A percentile compares a stretch with the other conserved stretches of the same genome.
Conservation (phyloP, 92 coral and sea anemone species). For the Porites lobata region DNA sequence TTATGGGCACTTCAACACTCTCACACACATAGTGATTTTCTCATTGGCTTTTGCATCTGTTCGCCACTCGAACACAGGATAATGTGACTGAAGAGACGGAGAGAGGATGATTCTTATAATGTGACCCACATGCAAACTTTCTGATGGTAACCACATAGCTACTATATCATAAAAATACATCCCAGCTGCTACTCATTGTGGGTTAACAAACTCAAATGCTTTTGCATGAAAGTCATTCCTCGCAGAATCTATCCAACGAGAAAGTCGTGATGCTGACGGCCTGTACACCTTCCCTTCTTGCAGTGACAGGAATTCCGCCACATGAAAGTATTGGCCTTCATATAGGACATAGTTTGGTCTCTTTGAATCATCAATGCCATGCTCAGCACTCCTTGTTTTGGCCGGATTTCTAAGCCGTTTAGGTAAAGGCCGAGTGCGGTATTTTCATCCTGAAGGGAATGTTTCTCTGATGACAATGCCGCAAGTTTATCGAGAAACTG, state of each 20-base stretch:
- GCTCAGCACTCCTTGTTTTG: background rate
- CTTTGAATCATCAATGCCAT: too few relatives aligned
- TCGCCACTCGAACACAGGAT: slow-evolving; percentile 40
- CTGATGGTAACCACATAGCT: slow-evolving; percentile 45
- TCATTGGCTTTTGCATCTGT: slow-evolving; percentile 25
- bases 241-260: slow-evolving; percentile 56
- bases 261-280: slow-evolving; percentile 34
- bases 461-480: slow-evolving; percentile 38
- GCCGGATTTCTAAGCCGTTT: slow-evolving; percentile 4
- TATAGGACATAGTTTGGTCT: slow-evolving; percentile 45
- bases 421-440: slow-evolving; percentile 9
- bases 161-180: slow-evolving; percentile 54
- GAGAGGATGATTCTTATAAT: slow-evolving; percentile 27
- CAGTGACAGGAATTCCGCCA: background rate
- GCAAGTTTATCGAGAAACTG: slow-evolving; percentile 25
- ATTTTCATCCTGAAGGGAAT: slow-evolving; percentile 38
- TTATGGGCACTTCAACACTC: background rate
- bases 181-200: too few relatives aligned
- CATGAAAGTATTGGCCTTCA: slow-evolving; percentile 37
- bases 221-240: slow-evolving; percentile 69
- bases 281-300: slow-evolving; percentile 39
- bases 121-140: slow-evolving; percentile 38
- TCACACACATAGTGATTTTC: slow-evolving; percentile 23
- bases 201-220: too few relatives aligned
- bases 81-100: slow-evolving; percentile 37